Evolutionary conservation across 2,888 invertebrate species (phyloP), one percentile per base, ranked within the genome.

Genomic region (Agonopterix subpropinquella): DNA sequence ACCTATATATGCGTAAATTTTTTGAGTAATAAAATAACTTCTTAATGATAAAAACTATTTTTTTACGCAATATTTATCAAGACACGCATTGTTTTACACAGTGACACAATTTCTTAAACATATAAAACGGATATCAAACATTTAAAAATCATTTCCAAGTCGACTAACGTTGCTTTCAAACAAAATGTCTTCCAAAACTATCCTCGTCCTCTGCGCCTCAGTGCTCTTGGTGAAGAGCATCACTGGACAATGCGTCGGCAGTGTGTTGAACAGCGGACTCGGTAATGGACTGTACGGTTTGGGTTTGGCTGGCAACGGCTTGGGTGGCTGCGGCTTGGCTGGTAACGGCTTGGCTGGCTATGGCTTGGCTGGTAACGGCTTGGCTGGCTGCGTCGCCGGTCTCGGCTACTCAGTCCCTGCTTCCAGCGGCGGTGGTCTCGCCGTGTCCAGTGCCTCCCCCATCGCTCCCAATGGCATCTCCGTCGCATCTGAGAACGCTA

Each of bases 401-500:
- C 39, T 39, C 39, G 39, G 39, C 39, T 9, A 9, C n/a, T 11
- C 8, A n/a, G 13, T n/a, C 11, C 11, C 11, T 42, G 8, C 47
- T 10, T 10, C 46, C 13, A 53, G 51, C 44, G 54, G 54, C 11
- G 50, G 45, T 4, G 49, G 57, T 3, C 50, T 66, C 35, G 43
- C 51, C 0, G 55, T 61, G 13, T 53, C 65, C 41, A 62, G 60
- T 49, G 48, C 57, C 11, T 67, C 67, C 4, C 59, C 62, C 7
- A 52, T 65, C 28, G 48, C 59, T 2, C 65, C 65, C 4, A 57
- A 51, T 37, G 70, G 72, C 10, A 47, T 72, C 4, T 55, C 61
- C 4, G 57, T 72, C 5, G 47, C 58, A 5, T 67, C 68, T 35
- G 66, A 69, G 42, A 65, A 69, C 53, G 56, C 48, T 0, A 61